Evolutionary conservation across 2,797 vertebrate species (phyloP).

Genomic region (Cottoperca gobio): DNA sequence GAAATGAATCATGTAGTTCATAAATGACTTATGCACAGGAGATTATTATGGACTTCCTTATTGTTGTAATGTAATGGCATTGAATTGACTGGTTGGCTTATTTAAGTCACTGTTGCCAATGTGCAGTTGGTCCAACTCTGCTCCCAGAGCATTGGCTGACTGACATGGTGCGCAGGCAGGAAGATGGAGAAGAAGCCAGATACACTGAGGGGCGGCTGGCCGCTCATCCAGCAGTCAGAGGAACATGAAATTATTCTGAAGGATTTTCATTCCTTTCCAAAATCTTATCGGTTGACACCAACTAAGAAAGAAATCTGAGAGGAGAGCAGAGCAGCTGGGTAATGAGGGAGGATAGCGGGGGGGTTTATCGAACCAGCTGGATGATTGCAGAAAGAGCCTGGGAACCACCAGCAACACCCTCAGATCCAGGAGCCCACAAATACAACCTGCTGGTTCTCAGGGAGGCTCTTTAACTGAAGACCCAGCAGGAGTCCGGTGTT

Average conservation of each 20-base stretch:
- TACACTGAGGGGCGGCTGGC: slow-evolving; percentile 7
- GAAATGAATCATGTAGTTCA: slow-evolving; percentile 37
- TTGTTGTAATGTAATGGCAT: not conserved
- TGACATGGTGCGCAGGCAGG: slow-evolving; percentile 13
- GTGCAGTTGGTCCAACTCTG: not conserved
- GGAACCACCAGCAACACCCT: not conserved
- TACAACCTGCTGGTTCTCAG: not conserved
- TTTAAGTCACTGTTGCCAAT: not conserved
- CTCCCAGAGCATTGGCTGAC: slow-evolving; percentile 21
- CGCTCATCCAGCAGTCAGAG: not conserved
- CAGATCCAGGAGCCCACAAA: not conserved
- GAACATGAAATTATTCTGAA: not conserved
- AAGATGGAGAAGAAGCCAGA: not conserved
- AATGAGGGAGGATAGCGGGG: slow-evolving; percentile 8
- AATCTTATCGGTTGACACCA: not conserved
- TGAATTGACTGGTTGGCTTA: slow-evolving; percentile 1
- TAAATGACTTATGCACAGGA: slow-evolving; percentile 23
- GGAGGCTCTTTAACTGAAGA: not conserved
- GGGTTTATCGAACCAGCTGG: slow-evolving; percentile 22
- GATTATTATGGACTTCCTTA: slow-evolving; percentile 30
- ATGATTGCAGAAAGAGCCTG: slow-evolving; percentile 16
- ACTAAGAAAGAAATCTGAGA: not conserved
- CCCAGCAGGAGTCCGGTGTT: not conserved
- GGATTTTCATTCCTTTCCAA: slow-evolving; percentile 13
- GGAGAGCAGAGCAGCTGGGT: slow-evolving; percentile 7